A percentile compares a stretch with the other conserved stretches of the same genome.
Conservation (phyloP, 2,797 vertebrate species). For the Argya squamiceps region DNA sequence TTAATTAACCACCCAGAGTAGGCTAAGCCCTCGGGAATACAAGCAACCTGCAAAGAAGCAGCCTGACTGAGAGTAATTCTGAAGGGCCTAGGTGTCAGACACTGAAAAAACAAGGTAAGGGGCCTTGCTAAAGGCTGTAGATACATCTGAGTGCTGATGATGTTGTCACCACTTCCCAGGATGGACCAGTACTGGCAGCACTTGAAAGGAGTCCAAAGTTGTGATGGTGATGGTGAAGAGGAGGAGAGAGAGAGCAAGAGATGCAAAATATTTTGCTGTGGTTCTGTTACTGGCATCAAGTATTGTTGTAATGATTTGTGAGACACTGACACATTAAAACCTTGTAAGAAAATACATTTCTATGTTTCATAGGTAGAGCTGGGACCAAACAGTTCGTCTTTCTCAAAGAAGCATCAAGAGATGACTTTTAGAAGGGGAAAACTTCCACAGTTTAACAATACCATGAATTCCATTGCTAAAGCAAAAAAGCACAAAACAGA, state of each 20-base stretch:
- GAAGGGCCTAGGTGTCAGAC: not conserved
- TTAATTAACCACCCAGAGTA: accelerated
- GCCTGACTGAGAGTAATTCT: not conserved
- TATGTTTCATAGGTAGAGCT: not conserved
- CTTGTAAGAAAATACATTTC: not conserved
- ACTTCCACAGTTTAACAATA: not conserved
- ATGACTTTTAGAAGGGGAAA: not conserved
- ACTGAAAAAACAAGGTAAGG: not conserved
- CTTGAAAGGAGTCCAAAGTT: not conserved
- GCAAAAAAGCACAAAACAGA: not conserved
- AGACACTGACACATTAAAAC: not conserved
- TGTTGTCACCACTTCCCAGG: not conserved
- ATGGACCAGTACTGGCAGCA: not conserved
- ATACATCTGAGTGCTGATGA: not conserved
- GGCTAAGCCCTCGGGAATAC: not conserved
- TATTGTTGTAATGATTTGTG: not conserved
- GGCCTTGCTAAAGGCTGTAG: not conserved
- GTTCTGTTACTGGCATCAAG: not conserved
- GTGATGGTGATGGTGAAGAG: not conserved
- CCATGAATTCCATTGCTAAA: not conserved
- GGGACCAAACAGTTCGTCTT: not conserved
- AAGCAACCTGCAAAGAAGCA: not conserved
- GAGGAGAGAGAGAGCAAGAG: not conserved
- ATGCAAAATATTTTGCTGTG: not conserved
- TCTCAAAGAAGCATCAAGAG: not conserved